Evolutionary conservation across 2,888 invertebrate species (phyloP), one percentile per base, ranked within the genome.

Genomic region (Argynnis bischoffii): DNA sequence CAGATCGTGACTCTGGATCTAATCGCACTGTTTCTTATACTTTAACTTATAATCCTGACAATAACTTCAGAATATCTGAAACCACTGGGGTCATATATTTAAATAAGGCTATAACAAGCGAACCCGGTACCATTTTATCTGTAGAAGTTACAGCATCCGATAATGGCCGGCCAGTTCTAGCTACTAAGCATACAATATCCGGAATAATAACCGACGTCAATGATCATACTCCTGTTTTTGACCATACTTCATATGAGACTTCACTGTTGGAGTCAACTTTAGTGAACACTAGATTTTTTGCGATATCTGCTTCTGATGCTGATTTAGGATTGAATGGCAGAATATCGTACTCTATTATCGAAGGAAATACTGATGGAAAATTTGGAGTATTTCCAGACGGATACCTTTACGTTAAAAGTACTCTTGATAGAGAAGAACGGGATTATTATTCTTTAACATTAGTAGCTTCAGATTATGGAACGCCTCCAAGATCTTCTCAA

Each of bases 301-400:
- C 98, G 18, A 93, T 99, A 50, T 95, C 96, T 16, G 99, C 99
- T 4, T 95, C 96, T 8, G 99, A 99, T 82, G 95, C 95, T 15
- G 99, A 99, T 89, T 93, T 97, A 55, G 97, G 96, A 0, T 86
- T 91, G 1, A 98, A 97, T 85, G 97, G 97, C 0, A 93, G 94
- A 71, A 95, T 98, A 64, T 94, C 95, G 0, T 98, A 98, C 85
- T 94, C 94, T 56, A 98, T 99, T 61, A 94, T 95, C 0, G 97
- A 97, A 81, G 98, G 99, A 1, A 98, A 99, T 81, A 90, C 93
- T 6, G 97, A 97, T 79, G 95, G 94, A 55, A 96, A 96, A 81
- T 99, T 99, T 87, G 98, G 98, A 0, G 95, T 99, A 53, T 99
- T 99, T 82, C 99, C 99, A 0, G 98, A 99, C 88, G 99, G 99